Percentiles rank a stretch among this genome's conserved stretches.
Conservation (phyloP, 2,888 invertebrate genomes). For the Synanthedon tipuliformis region DNA sequence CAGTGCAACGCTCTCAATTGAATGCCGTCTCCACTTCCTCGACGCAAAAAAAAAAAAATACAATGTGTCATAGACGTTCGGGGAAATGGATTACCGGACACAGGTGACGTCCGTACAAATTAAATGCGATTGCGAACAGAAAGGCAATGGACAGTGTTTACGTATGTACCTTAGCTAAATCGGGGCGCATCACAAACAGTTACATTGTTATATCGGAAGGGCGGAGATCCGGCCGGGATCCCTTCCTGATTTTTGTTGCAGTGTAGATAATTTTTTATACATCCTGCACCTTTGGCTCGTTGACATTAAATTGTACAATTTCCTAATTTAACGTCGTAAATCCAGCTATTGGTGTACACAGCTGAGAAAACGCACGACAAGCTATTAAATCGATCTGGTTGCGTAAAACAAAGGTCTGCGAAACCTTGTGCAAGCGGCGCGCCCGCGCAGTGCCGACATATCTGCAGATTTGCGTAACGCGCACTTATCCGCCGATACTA, state of each 20-base stretch:
- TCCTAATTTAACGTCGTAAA: slow-evolving; percentile 26
- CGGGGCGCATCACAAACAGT: slow-evolving; percentile 19
- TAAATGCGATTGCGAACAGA: slow-evolving; percentile 36
- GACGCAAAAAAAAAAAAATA: neutral
- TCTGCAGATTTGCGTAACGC: slow-evolving; percentile 69
- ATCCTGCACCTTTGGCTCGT: slow-evolving; percentile 11
- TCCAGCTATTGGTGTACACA: slow-evolving; percentile 43
- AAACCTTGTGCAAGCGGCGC: slow-evolving; percentile 68
- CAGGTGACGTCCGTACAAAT: slow-evolving; percentile 44
- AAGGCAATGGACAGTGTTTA: slow-evolving; percentile 26
- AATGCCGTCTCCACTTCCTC: slow-evolving; percentile 29
- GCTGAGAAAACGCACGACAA: slow-evolving; percentile 64
- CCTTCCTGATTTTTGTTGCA: slow-evolving; percentile 24
- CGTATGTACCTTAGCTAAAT: slow-evolving; percentile 18
- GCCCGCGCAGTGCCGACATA: slow-evolving; percentile 60
- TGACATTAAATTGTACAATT: slow-evolving; percentile 22
- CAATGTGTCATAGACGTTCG: slow-evolving; percentile 15
- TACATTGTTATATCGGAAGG: slow-evolving; percentile 24
- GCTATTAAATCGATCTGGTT: slow-evolving; percentile 67
- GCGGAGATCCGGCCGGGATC: slow-evolving; percentile 18
- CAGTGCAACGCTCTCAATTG: slow-evolving; percentile 48
- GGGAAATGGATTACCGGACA: slow-evolving; percentile 48
- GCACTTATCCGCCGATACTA: slow-evolving; percentile 64
- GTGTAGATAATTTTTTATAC: slow-evolving; percentile 9
- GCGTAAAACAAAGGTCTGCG: slow-evolving; percentile 71